A percentile compares a stretch with the other conserved stretches of the same genome.
These are phyloP conservation scores for Luperina testacea DNA, from an alignment of 2,888 invertebrate species.

Conservation along the genomic window DNA sequence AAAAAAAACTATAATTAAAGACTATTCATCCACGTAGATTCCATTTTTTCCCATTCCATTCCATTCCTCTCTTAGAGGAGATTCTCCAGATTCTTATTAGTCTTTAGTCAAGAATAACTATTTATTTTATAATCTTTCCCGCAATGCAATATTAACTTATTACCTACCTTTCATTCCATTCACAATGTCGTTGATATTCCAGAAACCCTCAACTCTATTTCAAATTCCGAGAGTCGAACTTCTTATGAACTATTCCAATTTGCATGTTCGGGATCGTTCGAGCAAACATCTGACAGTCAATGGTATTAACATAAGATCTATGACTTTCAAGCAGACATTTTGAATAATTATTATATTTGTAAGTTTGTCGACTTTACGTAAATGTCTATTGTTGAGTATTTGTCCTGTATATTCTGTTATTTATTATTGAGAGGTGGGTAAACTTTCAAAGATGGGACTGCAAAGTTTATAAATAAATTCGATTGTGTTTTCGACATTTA, in stretches of 20 bases:
- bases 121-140: background rate
- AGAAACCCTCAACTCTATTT: conserved; percentile 55
- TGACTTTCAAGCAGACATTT: conserved; percentile 23
- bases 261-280: conserved; percentile 65
- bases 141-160: background rate
- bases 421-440: background rate
- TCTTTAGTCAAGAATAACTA: background rate
- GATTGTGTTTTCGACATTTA: conserved; percentile 11
- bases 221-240: conserved; percentile 59
- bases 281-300: conserved; percentile 49
- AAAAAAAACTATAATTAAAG: background rate
- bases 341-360: conserved; percentile 31
- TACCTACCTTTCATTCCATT: conserved; percentile 18
- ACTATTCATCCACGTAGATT: background rate
- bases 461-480: background rate
- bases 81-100: background rate
- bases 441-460: background rate
- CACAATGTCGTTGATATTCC: conserved; percentile 37
- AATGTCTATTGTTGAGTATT: background rate
- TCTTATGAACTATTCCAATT: conserved; percentile 79
- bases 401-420: conserved; percentile 9
- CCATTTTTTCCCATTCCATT: too few species aligned
- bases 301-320: conserved; percentile 40
- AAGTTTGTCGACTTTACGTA: conserved; percentile 5
- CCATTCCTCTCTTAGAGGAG: too few species aligned